A percentile compares a stretch with the other conserved stretches of the same genome.
Evolutionary conservation across 2,113 vertebrate species (phyloP).

Genomic region (Atlantisia rogersi): DNA sequence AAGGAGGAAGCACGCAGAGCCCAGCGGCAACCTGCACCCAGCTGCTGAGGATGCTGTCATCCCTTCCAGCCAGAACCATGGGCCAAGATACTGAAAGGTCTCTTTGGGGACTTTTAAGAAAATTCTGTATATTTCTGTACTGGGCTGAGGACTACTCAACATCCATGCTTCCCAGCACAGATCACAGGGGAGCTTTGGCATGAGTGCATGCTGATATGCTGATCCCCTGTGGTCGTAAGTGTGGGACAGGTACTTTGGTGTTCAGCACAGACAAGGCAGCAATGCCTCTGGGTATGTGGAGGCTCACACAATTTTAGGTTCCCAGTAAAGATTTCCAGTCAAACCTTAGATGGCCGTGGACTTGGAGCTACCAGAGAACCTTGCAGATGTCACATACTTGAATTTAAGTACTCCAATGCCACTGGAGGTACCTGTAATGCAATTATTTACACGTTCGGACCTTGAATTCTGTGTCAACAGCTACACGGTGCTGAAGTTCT

Average conservation of each 20-base stretch:
- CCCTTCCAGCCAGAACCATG: neutral
- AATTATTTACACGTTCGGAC: neutral
- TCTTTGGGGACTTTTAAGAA: neutral
- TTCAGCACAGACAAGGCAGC: neutral
- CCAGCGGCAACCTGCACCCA: neutral
- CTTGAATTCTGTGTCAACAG: neutral
- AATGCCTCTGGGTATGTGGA: neutral
- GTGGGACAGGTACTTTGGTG: neutral
- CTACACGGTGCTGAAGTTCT: neutral
- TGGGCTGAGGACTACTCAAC: neutral
- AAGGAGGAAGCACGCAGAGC: neutral
- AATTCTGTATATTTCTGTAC: neutral
- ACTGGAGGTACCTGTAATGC: neutral
- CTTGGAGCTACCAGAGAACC: neutral
- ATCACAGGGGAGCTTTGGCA: neutral
- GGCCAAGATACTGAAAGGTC: neutral
- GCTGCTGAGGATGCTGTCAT: rapidly evolving
- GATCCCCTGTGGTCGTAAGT: too few species aligned
- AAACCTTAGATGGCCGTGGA: neutral
- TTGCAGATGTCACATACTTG: neutral
- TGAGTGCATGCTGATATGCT: neutral
- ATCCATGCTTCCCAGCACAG: neutral
- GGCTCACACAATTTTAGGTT: neutral
- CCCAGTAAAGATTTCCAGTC: neutral
- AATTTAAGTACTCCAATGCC: neutral